phyloP scores from a whole-genome alignment of 2,888 invertebrate species.

The Trichacis sp. region DNA sequence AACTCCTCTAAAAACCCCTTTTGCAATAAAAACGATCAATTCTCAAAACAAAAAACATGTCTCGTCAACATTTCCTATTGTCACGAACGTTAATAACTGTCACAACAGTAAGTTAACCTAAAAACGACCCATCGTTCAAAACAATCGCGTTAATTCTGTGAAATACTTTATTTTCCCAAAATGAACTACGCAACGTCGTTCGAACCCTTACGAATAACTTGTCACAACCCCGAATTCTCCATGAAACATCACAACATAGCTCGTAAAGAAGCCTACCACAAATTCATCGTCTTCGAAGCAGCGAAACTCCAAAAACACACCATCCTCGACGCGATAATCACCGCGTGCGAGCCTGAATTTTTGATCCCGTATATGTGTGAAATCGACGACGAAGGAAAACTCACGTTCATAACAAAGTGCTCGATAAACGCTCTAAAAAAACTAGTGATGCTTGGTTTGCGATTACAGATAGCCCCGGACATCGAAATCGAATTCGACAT shows the following conservation, averaged over 20 bases:
- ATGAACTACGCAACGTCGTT: not conserved
- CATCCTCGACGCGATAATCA: constrained; percentile 52
- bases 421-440: constrained; percentile 51
- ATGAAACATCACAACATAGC: constrained; percentile 50
- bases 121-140: too few species aligned
- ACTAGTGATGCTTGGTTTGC: constrained; percentile 50
- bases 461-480: constrained; percentile 44
- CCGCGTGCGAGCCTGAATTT: constrained; percentile 52
- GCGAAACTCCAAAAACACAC: constrained; percentile 45
- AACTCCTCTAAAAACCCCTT: too few species aligned
- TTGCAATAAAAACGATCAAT: too few species aligned
- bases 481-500: constrained; percentile 51
- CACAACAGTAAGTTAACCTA: too few species aligned
- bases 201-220: constrained; percentile 57
- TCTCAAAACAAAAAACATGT: too few species aligned
- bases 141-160: too few species aligned
- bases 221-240: constrained; percentile 54
- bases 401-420: constrained; percentile 57
- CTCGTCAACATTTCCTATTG: too few species aligned
- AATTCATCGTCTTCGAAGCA: constrained; percentile 59
- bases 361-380: constrained; percentile 57
- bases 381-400: constrained; percentile 51
- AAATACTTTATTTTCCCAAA: too few species aligned
- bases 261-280: constrained; percentile 62
- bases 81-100: too few species aligned